Percentiles rank a stretch among this genome's conserved stretches.
Evolutionary conservation across 2,888 invertebrate species (phyloP).

Genomic region (Priocnemis perturbator): DNA sequence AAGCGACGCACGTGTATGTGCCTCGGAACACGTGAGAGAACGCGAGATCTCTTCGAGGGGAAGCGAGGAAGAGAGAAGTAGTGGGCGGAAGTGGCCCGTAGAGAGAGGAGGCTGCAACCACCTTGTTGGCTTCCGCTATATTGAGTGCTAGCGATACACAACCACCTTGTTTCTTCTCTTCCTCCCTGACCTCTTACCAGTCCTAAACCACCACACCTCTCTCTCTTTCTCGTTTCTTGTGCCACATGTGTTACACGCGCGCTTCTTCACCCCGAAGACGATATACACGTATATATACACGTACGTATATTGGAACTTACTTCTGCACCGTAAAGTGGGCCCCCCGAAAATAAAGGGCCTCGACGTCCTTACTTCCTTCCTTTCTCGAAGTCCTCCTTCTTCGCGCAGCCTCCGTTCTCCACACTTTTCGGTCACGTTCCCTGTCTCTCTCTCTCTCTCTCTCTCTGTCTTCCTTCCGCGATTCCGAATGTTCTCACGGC

Average conservation of each 20-base stretch:
- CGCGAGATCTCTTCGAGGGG: neutral
- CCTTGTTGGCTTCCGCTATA: slow-evolving; percentile 75
- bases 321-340: slow-evolving; percentile 20
- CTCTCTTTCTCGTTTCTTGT: slow-evolving; percentile 8
- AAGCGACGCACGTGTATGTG: slow-evolving; percentile 5
- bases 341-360: slow-evolving; percentile 28
- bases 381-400: slow-evolving; percentile 19
- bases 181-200: slow-evolving; percentile 47
- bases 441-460: slow-evolving; percentile 15
- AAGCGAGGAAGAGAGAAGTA: slow-evolving; percentile 18
- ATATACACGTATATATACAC: slow-evolving; percentile 9
- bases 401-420: too few relatives aligned
- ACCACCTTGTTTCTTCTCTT: slow-evolving; percentile 67
- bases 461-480: slow-evolving; percentile 16
- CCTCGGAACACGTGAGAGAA: slow-evolving; percentile 11
- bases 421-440: neutral
- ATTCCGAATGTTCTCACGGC: neutral
- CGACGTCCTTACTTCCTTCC: slow-evolving; percentile 42
- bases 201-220: slow-evolving; percentile 35
- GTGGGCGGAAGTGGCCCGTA: slow-evolving; percentile 71
- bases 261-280: slow-evolving; percentile 13
- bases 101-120: slow-evolving; percentile 72
- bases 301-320: slow-evolving; percentile 15
- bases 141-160: slow-evolving; percentile 60
- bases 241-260: slow-evolving; percentile 4